Evolutionary conservation across 2,888 invertebrate species (phyloP), one percentile per base, ranked within the genome.

Genomic region (Xestia c-nigrum): DNA sequence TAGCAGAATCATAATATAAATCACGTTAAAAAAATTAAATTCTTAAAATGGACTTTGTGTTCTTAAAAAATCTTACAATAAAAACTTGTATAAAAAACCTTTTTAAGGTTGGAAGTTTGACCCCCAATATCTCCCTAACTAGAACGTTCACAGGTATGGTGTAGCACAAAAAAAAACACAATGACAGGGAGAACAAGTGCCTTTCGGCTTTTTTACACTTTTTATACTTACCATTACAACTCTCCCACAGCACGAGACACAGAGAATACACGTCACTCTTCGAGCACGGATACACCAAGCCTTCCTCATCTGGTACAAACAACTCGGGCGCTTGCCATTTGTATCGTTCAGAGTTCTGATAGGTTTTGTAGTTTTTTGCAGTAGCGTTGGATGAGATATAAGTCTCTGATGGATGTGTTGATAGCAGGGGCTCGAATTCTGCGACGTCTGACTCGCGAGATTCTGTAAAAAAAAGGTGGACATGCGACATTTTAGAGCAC

Each of bases 291-390:
- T 93, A 89, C 57, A 97, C 96, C 57, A 91, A 77, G 0, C 93
- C 94, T 0, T 91, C 90, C 0, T 92, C 94, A 47, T 93, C 92
- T 0, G 95, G 93, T 6, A 89, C 89, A 79, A 95, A 97, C 83
- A 97, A 76, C 83, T 97, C 97, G 0, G 97, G 97, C 2, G 97
- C 96, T 19, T 95, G 96, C 97, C 97, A 97, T 31, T 94, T 91
- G 85, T 92, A 96, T 24, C 89, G 74, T 38, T 93, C 92, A 0
- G 93, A 92, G 21, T 87, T 85, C 14, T 88, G 83, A 72, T 94
- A 95, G 0, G 66, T 57, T 16, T 90, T 88, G 80, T 94, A 94
- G 5, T 91, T 85, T 75, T 94, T 95, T 0, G 89, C 74, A 0
- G 94, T 92, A 0, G 93, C 92, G 71, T 94, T 90, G 5, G 87